Evolutionary conservation across 2,113 vertebrate species (phyloP).

Genomic region (Cairina moschata): DNA sequence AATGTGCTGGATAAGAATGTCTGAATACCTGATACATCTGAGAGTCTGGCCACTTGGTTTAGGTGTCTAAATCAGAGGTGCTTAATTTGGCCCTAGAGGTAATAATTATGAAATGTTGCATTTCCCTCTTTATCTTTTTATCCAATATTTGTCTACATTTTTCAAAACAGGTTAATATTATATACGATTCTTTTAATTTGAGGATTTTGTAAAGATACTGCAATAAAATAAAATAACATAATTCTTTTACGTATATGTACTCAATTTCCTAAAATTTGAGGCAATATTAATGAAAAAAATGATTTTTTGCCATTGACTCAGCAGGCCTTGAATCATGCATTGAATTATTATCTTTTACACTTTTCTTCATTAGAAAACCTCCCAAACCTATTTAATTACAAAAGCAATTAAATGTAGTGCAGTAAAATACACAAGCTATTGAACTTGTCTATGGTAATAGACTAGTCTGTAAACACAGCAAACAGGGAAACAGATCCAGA

Average conservation of each 20-base stretch:
- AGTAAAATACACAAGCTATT: not conserved
- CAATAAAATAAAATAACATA: not conserved
- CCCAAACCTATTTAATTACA: not conserved
- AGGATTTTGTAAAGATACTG: not conserved
- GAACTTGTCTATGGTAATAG: not conserved
- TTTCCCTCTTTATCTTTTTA: not conserved
- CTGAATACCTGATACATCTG: not conserved
- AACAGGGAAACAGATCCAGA: not conserved
- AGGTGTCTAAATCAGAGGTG: not conserved
- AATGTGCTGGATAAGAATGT: not conserved
- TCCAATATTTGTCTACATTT: not conserved
- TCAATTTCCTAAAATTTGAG: not conserved
- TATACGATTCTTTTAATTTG: not conserved
- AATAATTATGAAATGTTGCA: not conserved
- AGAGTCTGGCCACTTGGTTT: not conserved
- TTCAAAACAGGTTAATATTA: not conserved
- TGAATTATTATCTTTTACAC: not conserved
- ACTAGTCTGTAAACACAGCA: not conserved
- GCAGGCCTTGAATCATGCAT: not conserved
- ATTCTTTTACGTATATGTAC: not conserved
- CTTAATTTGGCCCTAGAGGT: not conserved
- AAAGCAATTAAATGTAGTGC: not conserved
- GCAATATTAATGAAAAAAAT: not conserved
- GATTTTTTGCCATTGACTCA: not conserved
- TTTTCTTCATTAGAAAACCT: not conserved